Base-by-base conservation (phyloP, 2,797 vertebrate species). In the Phalloptychus januarius region DNA sequence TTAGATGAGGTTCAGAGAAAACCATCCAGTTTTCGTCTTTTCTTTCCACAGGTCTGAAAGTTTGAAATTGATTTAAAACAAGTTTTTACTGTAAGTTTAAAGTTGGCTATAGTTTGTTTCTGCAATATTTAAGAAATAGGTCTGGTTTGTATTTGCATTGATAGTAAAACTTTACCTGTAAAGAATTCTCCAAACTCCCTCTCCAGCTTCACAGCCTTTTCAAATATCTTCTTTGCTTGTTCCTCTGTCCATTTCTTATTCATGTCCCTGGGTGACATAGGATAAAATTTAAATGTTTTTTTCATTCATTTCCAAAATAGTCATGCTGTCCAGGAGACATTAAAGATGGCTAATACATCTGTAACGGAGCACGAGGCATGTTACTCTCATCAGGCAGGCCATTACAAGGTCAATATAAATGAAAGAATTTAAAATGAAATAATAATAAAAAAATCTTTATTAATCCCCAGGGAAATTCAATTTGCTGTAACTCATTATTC, bases 181-280 rank as follows among this genome's bases (percentile, higher is more conserved):
- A 99, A 99, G 95, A 96, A 98, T 92, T 99, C 98, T 80, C 97
- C 98, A 93, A 99, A 99, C 96, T 99, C 98, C 95, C 98, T 98
- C 94, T 99, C 98, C 94, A 99, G 94, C 93, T 98, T 99, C 95
- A 97, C 93, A 72, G 97, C 97, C 90, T 97, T 95, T 83, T 99
- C 98, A 0, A 96, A 98, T 0, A 96, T 99, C 95, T 99, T 99
- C 95, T 95, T 98, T 25, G 97, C 98, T 96, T 99, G 98, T 69
- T 99, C 98, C 82, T 99, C 98, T 33, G 98, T 97, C 86, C 99
- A 95, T 90, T 97, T 96, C 92, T 99, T 99, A 91, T 98, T 98
- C 97, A 99, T 98, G 92, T 99, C 97, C 97, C 98, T 99, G 86
- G 16, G 52, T 4, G 23, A 74, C 42, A 76, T n/a, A 54, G 25